Evolutionary conservation across 2,888 invertebrate genomes (phyloP).

Genomic region (Eristalis arbustorum): DNA sequence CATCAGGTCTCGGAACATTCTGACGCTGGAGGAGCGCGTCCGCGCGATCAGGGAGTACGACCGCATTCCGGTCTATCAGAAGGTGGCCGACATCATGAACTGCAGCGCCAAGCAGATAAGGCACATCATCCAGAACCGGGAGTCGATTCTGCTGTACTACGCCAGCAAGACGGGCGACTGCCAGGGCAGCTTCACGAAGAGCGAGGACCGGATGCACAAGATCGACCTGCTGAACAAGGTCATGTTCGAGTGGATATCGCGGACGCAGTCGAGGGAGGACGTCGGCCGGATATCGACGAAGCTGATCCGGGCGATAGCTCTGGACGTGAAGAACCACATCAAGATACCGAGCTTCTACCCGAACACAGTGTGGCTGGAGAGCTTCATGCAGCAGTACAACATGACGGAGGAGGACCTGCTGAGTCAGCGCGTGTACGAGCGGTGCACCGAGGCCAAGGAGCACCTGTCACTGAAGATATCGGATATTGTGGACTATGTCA

Average conservation of each 20-base stretch:
- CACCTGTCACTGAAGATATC: constrained; percentile 72
- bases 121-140: constrained; percentile 76
- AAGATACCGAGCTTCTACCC: constrained; percentile 74
- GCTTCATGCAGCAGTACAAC: constrained; percentile 72
- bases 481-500: constrained; percentile 73
- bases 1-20: constrained; percentile 71
- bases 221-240: constrained; percentile 77
- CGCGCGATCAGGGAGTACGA: constrained; percentile 77
- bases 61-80: constrained; percentile 77
- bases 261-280: constrained; percentile 74
- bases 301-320: constrained; percentile 71
- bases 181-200: constrained; percentile 32
- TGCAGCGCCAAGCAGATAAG: constrained; percentile 79
- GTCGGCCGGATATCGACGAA: constrained; percentile 56
- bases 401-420: constrained; percentile 71
- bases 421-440: constrained; percentile 64
- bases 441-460: constrained; percentile 66
- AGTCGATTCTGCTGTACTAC: constrained; percentile 76
- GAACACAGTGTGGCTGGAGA: constrained; percentile 73
- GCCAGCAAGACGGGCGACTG: constrained; percentile 63
- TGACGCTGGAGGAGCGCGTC: constrained; percentile 75
- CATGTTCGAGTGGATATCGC: constrained; percentile 77
- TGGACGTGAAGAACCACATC: constrained; percentile 73
- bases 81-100: constrained; percentile 77
- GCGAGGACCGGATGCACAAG: constrained; percentile 73